These are phyloP conservation scores for Esox masquinongy DNA, from an alignment of 2,797 vertebrate species.

Conservation along the genomic window DNA sequence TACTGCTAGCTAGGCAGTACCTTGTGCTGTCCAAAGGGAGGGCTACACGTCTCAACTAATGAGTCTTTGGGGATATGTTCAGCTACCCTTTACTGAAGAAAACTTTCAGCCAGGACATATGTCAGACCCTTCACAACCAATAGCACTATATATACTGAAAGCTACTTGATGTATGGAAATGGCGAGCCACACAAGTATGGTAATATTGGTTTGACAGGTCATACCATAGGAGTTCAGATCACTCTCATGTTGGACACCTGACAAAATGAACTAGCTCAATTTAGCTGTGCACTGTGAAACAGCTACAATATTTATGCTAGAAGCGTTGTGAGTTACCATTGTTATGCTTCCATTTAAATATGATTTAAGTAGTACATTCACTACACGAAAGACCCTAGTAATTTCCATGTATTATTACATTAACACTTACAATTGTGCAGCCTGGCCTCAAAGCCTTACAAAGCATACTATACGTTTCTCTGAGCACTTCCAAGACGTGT, in stretches of 20 bases:
- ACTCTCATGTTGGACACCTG: slow-evolving; percentile 14
- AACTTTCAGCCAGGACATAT: slow-evolving; percentile 55
- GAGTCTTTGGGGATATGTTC: slow-evolving; percentile 65
- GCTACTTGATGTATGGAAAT: slow-evolving; percentile 31
- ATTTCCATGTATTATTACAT: background rate
- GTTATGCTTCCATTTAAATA: background rate
- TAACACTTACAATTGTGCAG: background rate
- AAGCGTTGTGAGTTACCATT: background rate
- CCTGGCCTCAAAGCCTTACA: too few relatives aligned
- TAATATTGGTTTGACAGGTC: slow-evolving; percentile 27
- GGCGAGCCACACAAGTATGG: background rate
- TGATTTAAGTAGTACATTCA: background rate
- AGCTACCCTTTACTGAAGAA: slow-evolving; percentile 66
- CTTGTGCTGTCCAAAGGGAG: slow-evolving; percentile 47
- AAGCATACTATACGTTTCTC: too few relatives aligned
- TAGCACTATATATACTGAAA: slow-evolving; percentile 48
- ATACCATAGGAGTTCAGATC: slow-evolving; percentile 17
- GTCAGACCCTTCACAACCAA: slow-evolving; percentile 51
- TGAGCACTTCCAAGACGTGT: too few relatives aligned
- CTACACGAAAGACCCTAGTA: too few relatives aligned
- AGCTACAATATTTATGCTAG: background rate
- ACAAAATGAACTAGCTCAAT: slow-evolving; percentile 7
- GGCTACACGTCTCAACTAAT: slow-evolving; percentile 59
- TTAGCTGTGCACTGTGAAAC: background rate
- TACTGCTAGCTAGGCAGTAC: slow-evolving; percentile 52